phyloP scores from a whole-genome alignment of 2,888 invertebrate species.

The Drosophila greeni region DNA sequence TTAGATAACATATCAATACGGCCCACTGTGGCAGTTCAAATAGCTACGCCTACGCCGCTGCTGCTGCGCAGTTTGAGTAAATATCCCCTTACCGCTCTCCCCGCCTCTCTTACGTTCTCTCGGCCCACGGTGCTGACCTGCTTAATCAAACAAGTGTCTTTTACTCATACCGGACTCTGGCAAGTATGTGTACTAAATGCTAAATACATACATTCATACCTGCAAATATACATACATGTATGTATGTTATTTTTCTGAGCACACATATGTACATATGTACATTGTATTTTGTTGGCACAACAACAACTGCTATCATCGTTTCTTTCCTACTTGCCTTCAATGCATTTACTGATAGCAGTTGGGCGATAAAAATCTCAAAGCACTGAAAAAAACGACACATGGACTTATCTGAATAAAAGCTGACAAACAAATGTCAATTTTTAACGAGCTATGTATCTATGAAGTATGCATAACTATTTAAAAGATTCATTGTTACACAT shows the following conservation, averaged over 20 bases:
- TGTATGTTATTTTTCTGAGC: conserved; percentile 11
- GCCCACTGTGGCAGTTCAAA: conserved; percentile 46
- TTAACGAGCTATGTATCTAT: background rate
- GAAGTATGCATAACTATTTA: background rate
- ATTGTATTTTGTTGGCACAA: conserved; percentile 33
- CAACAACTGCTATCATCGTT: conserved; percentile 25
- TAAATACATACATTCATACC: conserved; percentile 3
- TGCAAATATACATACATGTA: background rate
- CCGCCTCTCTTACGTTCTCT: conserved; percentile 5
- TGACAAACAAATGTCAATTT: background rate
- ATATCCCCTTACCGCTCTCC: conserved; percentile 32
- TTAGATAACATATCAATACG: background rate
- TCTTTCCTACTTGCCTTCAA: conserved; percentile 11
- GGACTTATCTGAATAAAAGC: background rate
- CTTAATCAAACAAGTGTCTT: conserved; percentile 66
- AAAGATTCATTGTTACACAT: background rate
- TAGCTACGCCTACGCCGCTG: conserved; percentile 44
- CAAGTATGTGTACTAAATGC: conserved; percentile 17
- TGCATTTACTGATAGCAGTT: conserved; percentile 36
- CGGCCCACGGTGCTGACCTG: conserved; percentile 37
- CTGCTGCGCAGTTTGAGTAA: conserved; percentile 63
- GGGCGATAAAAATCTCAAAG: conserved; percentile 11
- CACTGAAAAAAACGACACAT: conserved; percentile 1
- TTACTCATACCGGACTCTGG: conserved; percentile 31
- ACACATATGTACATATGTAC: conserved; percentile 6